Evolutionary conservation across 2,888 invertebrate species (phyloP).

Genomic region (Sarcophaga caerulescens): DNA sequence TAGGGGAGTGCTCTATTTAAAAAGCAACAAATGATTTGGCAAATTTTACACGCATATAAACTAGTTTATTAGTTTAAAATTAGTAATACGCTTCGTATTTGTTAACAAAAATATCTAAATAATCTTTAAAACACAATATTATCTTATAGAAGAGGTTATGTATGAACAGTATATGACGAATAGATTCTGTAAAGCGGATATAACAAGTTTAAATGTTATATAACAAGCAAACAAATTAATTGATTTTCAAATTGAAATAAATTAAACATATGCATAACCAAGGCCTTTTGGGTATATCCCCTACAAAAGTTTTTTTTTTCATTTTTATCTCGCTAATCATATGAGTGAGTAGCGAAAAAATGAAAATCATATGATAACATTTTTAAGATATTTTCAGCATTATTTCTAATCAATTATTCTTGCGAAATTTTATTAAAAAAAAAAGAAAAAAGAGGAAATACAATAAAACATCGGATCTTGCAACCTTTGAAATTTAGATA

Average conservation of each 20-base stretch:
- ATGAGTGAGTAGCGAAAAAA: background rate
- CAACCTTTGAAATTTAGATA: background rate
- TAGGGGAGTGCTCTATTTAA: background rate
- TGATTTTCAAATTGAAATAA: too few species aligned
- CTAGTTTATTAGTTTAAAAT: background rate
- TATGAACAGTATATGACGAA: background rate
- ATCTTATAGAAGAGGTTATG: background rate
- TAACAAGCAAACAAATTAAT: background rate
- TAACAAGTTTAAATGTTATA: background rate
- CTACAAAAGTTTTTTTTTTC: background rate
- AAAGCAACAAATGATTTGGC: too few species aligned
- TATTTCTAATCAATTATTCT: background rate
- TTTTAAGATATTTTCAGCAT: background rate
- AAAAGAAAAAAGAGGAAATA: background rate
- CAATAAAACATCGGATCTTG: background rate
- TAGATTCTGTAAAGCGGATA: background rate
- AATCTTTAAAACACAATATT: background rate
- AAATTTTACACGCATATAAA: too few species aligned
- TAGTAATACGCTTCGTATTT: background rate
- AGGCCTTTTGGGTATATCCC: background rate
- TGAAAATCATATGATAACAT: background rate
- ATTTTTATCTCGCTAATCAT: background rate
- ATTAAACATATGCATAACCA: background rate
- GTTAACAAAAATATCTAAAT: background rate
- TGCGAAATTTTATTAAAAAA: too few species aligned